A percentile compares a stretch with the other conserved stretches of the same genome.
phyloP scores from a whole-genome alignment of 2,888 invertebrate species.

The Choristoneura rosaceana region DNA sequence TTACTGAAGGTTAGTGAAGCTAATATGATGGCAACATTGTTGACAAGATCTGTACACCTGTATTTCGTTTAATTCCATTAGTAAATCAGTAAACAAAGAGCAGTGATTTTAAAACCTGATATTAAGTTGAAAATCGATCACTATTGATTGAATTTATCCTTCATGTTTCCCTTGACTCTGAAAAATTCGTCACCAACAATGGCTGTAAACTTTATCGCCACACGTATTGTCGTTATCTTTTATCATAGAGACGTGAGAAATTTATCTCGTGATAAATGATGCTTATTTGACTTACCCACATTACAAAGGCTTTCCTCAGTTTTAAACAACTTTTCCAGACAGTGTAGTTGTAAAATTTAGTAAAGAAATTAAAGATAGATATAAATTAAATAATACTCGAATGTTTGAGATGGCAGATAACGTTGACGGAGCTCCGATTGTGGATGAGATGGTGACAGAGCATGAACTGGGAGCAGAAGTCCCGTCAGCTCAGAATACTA shows the following conservation, averaged over 20 bases:
- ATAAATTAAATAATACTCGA: not conserved
- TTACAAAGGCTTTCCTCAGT: constrained; percentile 12
- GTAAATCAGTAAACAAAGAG: too few species aligned
- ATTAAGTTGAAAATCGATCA: too few species aligned
- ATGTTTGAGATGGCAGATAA: constrained; percentile 13
- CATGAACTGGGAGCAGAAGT: constrained; percentile 10
- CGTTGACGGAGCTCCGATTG: constrained; percentile 24
- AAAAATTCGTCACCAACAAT: constrained; percentile 11
- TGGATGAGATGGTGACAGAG: constrained; percentile 31
- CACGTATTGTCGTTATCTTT: constrained; percentile 41
- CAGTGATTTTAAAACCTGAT: too few species aligned
- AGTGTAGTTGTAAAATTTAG: not conserved
- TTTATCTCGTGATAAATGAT: constrained; percentile 56
- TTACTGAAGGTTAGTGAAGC: too few species aligned
- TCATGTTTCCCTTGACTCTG: not conserved
- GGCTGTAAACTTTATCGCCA: constrained; percentile 30
- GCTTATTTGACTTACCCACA: constrained; percentile 46
- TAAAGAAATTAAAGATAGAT: not conserved
- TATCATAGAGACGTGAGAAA: constrained; percentile 57
- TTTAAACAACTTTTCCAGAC: not conserved
- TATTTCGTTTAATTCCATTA: too few species aligned
- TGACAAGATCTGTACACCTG: too few species aligned
- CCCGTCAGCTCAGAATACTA: not conserved
- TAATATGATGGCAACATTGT: too few species aligned
- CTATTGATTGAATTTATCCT: too few species aligned